A percentile compares a stretch with the other conserved stretches of the same genome.
Evolutionary conservation across 2,113 vertebrate species (phyloP).

Genomic region (Corythornis madagascariensis): DNA sequence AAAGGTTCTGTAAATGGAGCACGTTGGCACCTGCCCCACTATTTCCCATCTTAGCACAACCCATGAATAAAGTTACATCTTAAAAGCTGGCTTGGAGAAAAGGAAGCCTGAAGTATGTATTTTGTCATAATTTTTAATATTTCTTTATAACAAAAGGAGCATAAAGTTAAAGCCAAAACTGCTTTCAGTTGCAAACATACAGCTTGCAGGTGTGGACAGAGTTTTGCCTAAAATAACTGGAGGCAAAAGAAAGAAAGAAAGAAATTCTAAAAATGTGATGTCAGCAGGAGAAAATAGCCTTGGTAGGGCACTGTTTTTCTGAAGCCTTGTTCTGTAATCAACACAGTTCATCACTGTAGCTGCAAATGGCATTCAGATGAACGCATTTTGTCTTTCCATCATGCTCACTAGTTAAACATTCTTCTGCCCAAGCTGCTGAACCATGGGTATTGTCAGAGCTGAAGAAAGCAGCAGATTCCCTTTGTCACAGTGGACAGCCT

Average conservation of each 20-base stretch:
- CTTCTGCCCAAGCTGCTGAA: constrained; percentile 18
- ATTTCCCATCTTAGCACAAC: background rate
- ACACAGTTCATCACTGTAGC: constrained; percentile 31
- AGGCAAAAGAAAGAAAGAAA: background rate
- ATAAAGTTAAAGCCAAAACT: background rate
- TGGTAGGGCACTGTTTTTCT: constrained; percentile 25
- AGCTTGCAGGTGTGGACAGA: constrained; percentile 34
- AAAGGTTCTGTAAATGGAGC: background rate
- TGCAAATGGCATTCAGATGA: constrained; percentile 19
- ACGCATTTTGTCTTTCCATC: background rate
- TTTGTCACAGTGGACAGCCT: background rate
- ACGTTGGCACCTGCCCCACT: background rate
- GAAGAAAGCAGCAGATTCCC: background rate
- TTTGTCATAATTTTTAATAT: background rate
- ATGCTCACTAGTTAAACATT: background rate
- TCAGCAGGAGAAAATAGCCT: constrained; percentile 47
- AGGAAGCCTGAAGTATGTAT: background rate
- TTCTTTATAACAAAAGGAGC: background rate
- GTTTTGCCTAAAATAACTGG: constrained; percentile 29
- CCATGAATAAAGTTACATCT: background rate
- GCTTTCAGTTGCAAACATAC: background rate
- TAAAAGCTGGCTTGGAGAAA: background rate
- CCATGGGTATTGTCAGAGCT: background rate
- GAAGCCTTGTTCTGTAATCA: constrained; percentile 43
- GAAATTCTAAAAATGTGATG: constrained; percentile 21